phyloP scores from a whole-genome alignment of 2,888 invertebrate species.

The Drosophila suboccidentalis region DNA sequence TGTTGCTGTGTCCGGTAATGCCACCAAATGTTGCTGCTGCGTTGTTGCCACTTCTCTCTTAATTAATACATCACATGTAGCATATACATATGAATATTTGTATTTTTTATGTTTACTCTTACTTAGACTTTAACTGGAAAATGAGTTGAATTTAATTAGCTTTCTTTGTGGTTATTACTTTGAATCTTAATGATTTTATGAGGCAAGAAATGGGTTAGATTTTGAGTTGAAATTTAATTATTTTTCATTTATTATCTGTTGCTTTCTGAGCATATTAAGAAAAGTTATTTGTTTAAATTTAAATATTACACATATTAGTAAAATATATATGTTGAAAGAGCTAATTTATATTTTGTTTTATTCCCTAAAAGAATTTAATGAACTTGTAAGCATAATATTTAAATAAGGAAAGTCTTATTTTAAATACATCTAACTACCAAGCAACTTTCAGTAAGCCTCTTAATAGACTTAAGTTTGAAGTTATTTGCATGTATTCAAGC shows the following conservation, averaged over 20 bases:
- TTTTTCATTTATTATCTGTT: too few relatives aligned
- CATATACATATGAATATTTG: not conserved
- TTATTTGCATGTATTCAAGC: not conserved
- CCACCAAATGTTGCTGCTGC: constrained; percentile 24
- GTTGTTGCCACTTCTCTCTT: constrained; percentile 55
- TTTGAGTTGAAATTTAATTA: too few relatives aligned
- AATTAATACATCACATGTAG: constrained; percentile 78
- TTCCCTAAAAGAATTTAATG: too few relatives aligned
- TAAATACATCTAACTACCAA: not conserved
- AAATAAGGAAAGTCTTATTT: not conserved
- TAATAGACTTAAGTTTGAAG: not conserved
- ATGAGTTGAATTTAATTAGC: not conserved
- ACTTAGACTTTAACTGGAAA: not conserved
- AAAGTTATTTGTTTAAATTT: too few relatives aligned
- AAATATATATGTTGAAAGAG: too few relatives aligned
- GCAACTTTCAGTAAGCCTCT: not conserved
- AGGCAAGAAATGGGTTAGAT: not conserved
- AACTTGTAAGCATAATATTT: too few relatives aligned
- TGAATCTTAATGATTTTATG: not conserved
- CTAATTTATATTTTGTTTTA: too few relatives aligned
- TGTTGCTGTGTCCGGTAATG: constrained; percentile 21
- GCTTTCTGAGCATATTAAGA: too few relatives aligned
- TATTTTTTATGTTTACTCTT: not conserved
- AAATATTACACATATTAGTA: too few relatives aligned
- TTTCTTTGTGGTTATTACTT: not conserved